These are phyloP conservation scores for Steromphala cineraria DNA, from an alignment of 2,888 invertebrate species.

Conservation along the genomic window DNA sequence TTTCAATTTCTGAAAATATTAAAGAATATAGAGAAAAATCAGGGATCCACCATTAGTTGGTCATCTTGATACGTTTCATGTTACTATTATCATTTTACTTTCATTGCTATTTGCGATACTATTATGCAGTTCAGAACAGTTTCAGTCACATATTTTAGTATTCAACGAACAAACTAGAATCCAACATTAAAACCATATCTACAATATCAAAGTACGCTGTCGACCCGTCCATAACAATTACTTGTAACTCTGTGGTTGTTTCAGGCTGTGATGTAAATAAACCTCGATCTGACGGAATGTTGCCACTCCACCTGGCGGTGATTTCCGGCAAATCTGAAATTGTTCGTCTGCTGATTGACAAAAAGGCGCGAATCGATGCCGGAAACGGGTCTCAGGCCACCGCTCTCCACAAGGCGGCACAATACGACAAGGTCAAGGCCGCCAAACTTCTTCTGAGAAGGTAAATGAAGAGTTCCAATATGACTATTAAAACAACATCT, in stretches of 20 bases:
- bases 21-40: too few relatives aligned
- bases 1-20: too few relatives aligned
- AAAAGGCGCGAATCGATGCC: slow-evolving; percentile 70
- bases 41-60: too few relatives aligned
- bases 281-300: slow-evolving; percentile 84
- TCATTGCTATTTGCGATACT: too few relatives aligned
- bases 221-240: too few relatives aligned
- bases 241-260: background rate
- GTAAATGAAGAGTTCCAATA: slow-evolving; percentile 23
- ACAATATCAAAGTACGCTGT: too few relatives aligned
- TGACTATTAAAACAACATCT: background rate
- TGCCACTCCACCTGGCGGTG: slow-evolving; percentile 86
- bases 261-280: slow-evolving; percentile 82
- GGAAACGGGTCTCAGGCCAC: slow-evolving; percentile 69
- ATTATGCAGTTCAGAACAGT: too few relatives aligned
- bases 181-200: too few relatives aligned
- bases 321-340: slow-evolving; percentile 59
- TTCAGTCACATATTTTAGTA: too few relatives aligned
- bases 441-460: slow-evolving; percentile 63
- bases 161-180: too few relatives aligned
- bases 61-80: too few relatives aligned
- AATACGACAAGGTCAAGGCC: slow-evolving; percentile 64
- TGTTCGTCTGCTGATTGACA: slow-evolving; percentile 53
- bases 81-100: too few relatives aligned
- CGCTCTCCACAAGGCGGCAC: slow-evolving; percentile 72